These are phyloP conservation scores for Nomada fabriciana DNA, from an alignment of 2,888 invertebrate genomes.

Conservation along the genomic window DNA sequence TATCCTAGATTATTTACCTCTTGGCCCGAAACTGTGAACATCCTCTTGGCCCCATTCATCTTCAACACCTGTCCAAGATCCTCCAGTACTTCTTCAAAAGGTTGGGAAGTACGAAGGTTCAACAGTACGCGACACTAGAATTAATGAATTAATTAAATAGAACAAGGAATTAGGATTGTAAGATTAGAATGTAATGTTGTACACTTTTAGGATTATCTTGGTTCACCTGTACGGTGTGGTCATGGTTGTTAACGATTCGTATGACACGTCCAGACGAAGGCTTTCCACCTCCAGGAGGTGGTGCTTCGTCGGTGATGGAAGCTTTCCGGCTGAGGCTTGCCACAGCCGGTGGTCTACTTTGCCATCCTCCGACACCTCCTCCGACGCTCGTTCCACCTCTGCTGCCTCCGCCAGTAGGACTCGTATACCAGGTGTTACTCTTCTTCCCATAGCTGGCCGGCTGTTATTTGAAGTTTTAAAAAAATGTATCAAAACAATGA, in stretches of 20 bases:
- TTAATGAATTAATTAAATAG: neutral
- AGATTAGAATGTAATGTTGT: neutral
- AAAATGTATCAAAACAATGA: neutral
- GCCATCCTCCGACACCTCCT: constrained; percentile 80
- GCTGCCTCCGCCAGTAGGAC: constrained; percentile 85
- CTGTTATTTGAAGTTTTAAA: constrained; percentile 84
- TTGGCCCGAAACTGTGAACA: constrained; percentile 96
- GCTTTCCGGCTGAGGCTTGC: constrained; percentile 91
- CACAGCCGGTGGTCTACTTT: constrained; percentile 86
- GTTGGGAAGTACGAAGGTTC: constrained; percentile 96
- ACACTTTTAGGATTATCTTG: neutral
- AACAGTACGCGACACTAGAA: constrained; percentile 94
- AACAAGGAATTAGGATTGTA: constrained; percentile 1
- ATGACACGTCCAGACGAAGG: constrained; percentile 94
- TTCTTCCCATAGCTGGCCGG: constrained; percentile 96
- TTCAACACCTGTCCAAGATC: constrained; percentile 97
- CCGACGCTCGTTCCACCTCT: constrained; percentile 81
- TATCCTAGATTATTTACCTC: constrained; percentile 87
- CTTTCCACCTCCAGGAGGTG: constrained; percentile 89
- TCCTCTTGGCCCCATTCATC: constrained; percentile 95
- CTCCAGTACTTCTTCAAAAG: constrained; percentile 96
- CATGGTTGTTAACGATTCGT: constrained; percentile 96
- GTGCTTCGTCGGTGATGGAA: constrained; percentile 92
- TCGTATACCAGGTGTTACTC: constrained; percentile 93
- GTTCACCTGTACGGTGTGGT: constrained; percentile 94